Evolutionary conservation across 2,888 invertebrate species (phyloP).

Genomic region (Embidobia sp.): DNA sequence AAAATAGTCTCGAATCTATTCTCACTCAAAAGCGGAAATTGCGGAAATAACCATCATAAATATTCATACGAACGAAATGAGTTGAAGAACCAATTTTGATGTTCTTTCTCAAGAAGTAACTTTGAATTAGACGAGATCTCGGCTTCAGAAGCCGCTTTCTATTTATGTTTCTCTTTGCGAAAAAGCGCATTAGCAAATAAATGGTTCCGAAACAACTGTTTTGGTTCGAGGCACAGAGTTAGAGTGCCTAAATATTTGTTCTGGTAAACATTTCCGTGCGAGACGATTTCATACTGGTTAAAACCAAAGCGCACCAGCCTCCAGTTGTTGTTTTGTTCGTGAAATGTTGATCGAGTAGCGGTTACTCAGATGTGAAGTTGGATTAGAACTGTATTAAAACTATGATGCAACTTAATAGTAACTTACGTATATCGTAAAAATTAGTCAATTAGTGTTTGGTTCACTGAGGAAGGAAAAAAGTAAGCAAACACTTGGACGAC

Average conservation of each 20-base stretch:
- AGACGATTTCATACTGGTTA: conserved; percentile 21
- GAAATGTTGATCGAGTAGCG: conserved; percentile 15
- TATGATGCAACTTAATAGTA: conserved; percentile 18
- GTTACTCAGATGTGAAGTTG: conserved; percentile 23
- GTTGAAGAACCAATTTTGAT: too few relatives aligned
- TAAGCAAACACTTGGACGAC: too few relatives aligned
- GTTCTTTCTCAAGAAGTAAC: too few relatives aligned
- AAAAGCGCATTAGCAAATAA: conserved; percentile 15
- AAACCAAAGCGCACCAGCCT: conserved; percentile 18
- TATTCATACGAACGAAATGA: too few relatives aligned
- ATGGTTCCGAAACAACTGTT: not conserved
- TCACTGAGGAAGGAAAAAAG: too few relatives aligned
- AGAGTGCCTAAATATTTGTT: conserved; percentile 2
- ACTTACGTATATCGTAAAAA: too few relatives aligned
- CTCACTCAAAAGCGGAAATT: too few relatives aligned
- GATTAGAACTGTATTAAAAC: conserved; percentile 11
- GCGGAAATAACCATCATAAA: too few relatives aligned
- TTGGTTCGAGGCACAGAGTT: not conserved
- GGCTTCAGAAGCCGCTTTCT: conserved; percentile 4
- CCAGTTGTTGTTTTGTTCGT: conserved; percentile 1
- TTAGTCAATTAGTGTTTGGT: too few relatives aligned
- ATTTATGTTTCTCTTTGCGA: not conserved
- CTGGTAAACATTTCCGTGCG: conserved; percentile 6
- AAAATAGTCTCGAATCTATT: too few relatives aligned
- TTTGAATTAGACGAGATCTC: too few relatives aligned